These are phyloP conservation scores for Odiellus spinosus DNA, from an alignment of 2,888 invertebrate species.

Conservation along the genomic window DNA sequence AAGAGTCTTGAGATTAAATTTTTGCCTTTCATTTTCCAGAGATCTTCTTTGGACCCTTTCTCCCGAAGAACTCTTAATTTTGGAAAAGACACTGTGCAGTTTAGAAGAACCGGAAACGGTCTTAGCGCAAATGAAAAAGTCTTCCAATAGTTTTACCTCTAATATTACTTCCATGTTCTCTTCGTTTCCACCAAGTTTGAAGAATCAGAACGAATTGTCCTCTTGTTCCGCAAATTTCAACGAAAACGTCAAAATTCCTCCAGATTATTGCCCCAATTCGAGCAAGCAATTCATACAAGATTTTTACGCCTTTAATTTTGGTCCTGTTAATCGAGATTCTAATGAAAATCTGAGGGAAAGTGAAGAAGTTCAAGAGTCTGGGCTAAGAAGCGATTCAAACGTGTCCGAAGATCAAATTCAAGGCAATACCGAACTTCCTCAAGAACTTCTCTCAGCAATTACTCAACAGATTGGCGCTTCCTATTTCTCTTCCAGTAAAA, in stretches of 20 bases:
- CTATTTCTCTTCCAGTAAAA: no score
- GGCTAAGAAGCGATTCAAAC: background rate
- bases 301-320: constrained; percentile 22
- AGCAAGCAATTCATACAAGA: constrained; percentile 45
- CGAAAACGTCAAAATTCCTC: no score
- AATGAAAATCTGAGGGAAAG: constrained; percentile 19
- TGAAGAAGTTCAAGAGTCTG: constrained; percentile 12
- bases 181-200: no score
- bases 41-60: constrained; percentile 77
- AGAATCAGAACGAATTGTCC: no score
- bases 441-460: no score
- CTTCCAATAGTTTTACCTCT: no score
- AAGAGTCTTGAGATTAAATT: background rate
- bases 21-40: constrained; percentile 32
- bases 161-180: no score
- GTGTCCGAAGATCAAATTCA: no score
- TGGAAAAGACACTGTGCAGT: constrained; percentile 79
- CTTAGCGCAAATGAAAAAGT: background rate
- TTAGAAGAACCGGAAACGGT: constrained; percentile 49
- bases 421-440: no score
- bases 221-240: no score
- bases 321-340: constrained; percentile 8
- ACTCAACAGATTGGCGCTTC: no score
- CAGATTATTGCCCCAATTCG: no score
- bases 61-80: constrained; percentile 60